Percentiles rank a stretch among this genome's conserved stretches.
Conservation (phyloP, 2,888 invertebrate species). For the Ectobius pallidus region DNA sequence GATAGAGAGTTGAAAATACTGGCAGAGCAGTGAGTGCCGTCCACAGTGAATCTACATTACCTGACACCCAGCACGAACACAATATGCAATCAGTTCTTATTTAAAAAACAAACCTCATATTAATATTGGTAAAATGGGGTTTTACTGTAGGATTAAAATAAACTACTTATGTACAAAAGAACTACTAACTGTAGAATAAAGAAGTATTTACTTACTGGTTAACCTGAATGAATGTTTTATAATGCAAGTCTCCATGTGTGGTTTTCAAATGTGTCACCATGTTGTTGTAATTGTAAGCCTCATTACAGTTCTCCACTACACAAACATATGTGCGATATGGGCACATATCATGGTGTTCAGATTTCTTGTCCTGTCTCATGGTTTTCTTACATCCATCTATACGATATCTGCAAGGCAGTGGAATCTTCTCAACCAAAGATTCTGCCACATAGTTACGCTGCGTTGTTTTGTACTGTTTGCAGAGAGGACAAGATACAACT, state of each 20-base stretch:
- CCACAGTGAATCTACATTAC: too few species aligned
- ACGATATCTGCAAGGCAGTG: slow-evolving; percentile 20
- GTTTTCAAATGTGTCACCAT: background rate
- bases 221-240: too few species aligned
- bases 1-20: too few species aligned
- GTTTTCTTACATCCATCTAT: background rate
- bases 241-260: background rate
- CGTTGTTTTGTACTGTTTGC: background rate
- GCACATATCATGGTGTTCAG: slow-evolving; percentile 1
- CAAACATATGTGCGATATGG: background rate
- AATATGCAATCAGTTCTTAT: too few species aligned
- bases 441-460: slow-evolving; percentile 14
- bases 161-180: too few species aligned
- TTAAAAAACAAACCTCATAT: too few species aligned
- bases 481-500: slow-evolving; percentile 6
- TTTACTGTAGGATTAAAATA: too few species aligned
- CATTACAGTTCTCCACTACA: background rate
- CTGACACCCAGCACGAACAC: too few species aligned
- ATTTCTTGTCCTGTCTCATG: background rate
- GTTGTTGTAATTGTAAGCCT: background rate
- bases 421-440: background rate
- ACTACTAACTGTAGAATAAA: too few species aligned
- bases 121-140: too few species aligned
- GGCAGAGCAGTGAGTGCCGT: too few species aligned
- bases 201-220: too few species aligned